Conservation (phyloP, 1,140 invertebrate genomes). For the Helicoverpa armigera region DNA sequence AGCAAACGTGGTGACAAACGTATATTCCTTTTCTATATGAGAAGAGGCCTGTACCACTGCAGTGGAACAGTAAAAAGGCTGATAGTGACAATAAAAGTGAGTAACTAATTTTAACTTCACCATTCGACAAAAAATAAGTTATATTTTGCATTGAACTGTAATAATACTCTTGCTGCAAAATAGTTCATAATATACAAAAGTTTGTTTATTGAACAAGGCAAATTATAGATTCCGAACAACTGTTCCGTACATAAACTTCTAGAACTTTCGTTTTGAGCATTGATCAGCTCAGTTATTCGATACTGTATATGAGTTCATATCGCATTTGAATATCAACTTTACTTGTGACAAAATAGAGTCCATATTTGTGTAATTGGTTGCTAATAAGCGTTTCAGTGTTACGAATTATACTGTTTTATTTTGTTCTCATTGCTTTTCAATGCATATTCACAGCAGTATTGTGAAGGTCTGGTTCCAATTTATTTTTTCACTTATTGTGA, state of each 20-base stretch:
- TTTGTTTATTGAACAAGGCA: neutral
- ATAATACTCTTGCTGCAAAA: neutral
- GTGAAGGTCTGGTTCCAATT: neutral
- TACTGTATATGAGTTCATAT: neutral
- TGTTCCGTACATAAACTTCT: conserved; percentile 6
- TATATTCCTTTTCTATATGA: no score
- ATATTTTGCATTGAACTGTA: no score
- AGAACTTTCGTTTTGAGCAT: conserved; percentile 19
- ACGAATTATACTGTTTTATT: neutral
- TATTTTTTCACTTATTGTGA: neutral
- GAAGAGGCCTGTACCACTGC: no score
- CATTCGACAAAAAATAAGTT: no score
- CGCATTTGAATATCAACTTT: neutral
- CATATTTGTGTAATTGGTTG: neutral
- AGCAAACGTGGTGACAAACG: no score
- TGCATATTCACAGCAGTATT: no score
- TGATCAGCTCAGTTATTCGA: conserved; percentile 29
- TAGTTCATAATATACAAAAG: conserved; percentile 14
- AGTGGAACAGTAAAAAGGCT: no score
- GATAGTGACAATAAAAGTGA: no score
- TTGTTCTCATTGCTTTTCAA: neutral
- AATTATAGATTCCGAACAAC: conserved; percentile 16
- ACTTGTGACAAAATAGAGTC: neutral
- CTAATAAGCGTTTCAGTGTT: neutral
- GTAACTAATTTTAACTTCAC: no score